Percentiles rank a stretch among this genome's conserved stretches.
Evolutionary conservation across 2,797 vertebrate species (phyloP).

Genomic region (Parambassis ranga): DNA sequence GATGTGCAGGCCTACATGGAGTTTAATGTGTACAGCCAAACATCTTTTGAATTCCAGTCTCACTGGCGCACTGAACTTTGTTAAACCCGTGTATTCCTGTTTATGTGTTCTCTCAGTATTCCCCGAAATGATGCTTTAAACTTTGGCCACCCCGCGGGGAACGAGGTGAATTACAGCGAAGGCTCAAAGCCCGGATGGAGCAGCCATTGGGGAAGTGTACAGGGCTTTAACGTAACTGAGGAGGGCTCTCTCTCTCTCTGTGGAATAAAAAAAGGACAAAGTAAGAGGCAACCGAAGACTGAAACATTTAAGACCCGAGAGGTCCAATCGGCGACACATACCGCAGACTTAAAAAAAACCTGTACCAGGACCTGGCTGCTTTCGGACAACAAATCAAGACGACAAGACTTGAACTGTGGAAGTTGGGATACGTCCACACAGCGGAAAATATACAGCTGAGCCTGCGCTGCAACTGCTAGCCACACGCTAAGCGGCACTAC

Average conservation of each 20-base stretch:
- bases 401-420: slow-evolving; percentile 71
- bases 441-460: slow-evolving; percentile 72
- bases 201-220: slow-evolving; percentile 82
- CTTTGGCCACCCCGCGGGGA: slow-evolving; percentile 52
- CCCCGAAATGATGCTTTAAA: slow-evolving; percentile 10
- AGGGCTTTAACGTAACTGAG: slow-evolving; percentile 75
- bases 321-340: slow-evolving; percentile 26
- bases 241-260: slow-evolving; percentile 58
- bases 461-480: slow-evolving; percentile 68
- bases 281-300: slow-evolving; percentile 56
- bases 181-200: slow-evolving; percentile 80
- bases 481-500: slow-evolving; percentile 62
- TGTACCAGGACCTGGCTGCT: slow-evolving; percentile 38
- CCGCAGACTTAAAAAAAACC: slow-evolving; percentile 39
- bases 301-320: slow-evolving; percentile 33
- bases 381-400: slow-evolving; percentile 48
- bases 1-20: too few relatives aligned
- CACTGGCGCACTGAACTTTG: too few relatives aligned
- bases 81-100: too few relatives aligned
- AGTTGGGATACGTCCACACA: slow-evolving; percentile 69
- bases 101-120: too few relatives aligned
- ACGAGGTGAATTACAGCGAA: slow-evolving; percentile 58
- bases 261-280: slow-evolving; percentile 72
- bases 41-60: too few relatives aligned
- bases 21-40: too few relatives aligned